Percentiles rank a stretch among this genome's conserved stretches.
phyloP scores from a whole-genome alignment of 2,113 vertebrate species.

The Polyodon spathula region DNA sequence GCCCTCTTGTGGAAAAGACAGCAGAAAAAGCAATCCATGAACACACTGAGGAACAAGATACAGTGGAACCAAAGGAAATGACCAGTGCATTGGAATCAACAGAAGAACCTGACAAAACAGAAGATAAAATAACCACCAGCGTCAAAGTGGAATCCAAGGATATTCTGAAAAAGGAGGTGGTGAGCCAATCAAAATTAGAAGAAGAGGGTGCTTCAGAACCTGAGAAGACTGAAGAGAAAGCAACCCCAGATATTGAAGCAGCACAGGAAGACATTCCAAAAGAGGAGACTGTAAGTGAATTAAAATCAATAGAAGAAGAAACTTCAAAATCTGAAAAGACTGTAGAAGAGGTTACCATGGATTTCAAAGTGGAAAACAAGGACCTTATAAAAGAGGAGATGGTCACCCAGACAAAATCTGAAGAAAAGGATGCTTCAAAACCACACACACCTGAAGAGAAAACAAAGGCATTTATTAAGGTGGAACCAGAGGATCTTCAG shows the following conservation, averaged over 20 bases:
- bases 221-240: neutral
- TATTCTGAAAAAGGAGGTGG: neutral
- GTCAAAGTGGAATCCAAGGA: neutral
- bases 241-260: neutral
- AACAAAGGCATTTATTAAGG: neutral
- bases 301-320: neutral
- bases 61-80: conserved; percentile 13
- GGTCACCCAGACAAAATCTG: neutral
- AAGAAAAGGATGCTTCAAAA: conserved; percentile 9
- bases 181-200: neutral
- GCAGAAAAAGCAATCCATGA: neutral
- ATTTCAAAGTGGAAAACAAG: neutral
- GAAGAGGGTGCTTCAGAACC: neutral
- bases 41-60: neutral
- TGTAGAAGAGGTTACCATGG: neutral
- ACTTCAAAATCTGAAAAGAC: neutral
- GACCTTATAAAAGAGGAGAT: neutral
- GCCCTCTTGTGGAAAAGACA: neutral
- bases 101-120: neutral
- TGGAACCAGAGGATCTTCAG: neutral
- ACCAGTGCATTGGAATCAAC: conserved; percentile 2
- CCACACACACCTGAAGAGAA: too few relatives aligned
- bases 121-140: conserved; percentile 12
- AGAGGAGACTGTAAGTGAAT: neutral
- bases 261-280: neutral